These are phyloP conservation scores for Perognathus longimembris DNA, from an alignment of 2,113 vertebrate species.

Conservation along the genomic window DNA sequence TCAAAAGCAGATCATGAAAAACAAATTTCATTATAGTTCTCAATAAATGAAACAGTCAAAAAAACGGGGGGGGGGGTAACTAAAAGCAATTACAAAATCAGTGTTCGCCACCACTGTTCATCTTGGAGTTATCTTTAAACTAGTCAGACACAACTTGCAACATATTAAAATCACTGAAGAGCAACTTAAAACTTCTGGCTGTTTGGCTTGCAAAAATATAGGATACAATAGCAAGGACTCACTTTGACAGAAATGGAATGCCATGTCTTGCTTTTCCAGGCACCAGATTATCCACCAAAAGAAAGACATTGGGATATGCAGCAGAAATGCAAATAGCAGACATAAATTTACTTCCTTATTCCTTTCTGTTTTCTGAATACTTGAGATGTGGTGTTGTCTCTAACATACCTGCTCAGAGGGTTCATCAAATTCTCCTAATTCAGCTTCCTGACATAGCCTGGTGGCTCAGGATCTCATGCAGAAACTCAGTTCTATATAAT, in stretches of 20 bases:
- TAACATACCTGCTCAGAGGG: constrained; percentile 3
- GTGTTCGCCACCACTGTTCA: not conserved
- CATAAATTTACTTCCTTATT: constrained; percentile 40
- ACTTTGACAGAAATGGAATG: constrained; percentile 19
- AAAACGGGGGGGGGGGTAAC: constrained; percentile 46
- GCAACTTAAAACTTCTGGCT: not conserved
- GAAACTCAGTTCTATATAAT: constrained; percentile 78
- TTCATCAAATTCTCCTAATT: constrained; percentile 55
- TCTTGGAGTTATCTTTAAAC: not conserved
- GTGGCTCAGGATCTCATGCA: constrained; percentile 40
- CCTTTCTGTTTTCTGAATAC: constrained; percentile 49
- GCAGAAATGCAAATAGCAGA: constrained; percentile 50
- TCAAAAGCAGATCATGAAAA: constrained; percentile 52
- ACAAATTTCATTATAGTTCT: constrained; percentile 64
- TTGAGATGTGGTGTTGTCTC: constrained; percentile 29
- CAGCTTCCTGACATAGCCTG: constrained; percentile 34
- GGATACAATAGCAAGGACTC: not conserved
- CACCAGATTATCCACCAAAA: constrained; percentile 7
- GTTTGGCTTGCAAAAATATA: constrained; percentile 11
- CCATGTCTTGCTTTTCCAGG: constrained; percentile 43
- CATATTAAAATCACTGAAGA: not conserved
- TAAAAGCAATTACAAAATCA: constrained; percentile 53
- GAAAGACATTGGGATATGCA: not conserved
- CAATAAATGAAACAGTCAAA: not conserved
- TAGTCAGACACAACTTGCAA: not conserved